A percentile compares a stretch with the other conserved stretches of the same genome.
phyloP scores from a whole-genome alignment of 2,797 vertebrate species.

The Sebastes itinus region DNA sequence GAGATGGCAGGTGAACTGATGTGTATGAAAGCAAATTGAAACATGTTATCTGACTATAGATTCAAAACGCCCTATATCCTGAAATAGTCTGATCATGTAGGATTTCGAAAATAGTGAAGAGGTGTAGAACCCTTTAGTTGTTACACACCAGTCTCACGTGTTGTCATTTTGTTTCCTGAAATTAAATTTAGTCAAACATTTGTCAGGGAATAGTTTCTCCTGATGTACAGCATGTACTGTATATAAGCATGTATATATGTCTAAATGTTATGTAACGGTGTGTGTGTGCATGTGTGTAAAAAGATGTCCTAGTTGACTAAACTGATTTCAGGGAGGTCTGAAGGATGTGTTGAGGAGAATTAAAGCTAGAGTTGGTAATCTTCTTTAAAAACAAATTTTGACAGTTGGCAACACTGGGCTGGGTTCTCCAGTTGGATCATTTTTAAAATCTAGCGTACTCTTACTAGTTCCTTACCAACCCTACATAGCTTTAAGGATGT shows the following conservation, averaged over 20 bases:
- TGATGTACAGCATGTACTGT: not conserved
- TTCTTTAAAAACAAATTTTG: too few species aligned
- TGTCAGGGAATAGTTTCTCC: not conserved
- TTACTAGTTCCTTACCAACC: too few species aligned
- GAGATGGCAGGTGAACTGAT: not conserved
- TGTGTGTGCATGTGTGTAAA: too few species aligned
- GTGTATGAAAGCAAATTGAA: not conserved
- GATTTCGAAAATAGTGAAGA: not conserved
- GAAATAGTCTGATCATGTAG: not conserved
- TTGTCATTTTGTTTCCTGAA: not conserved
- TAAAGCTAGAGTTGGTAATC: too few species aligned
- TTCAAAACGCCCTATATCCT: not conserved
- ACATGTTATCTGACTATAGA: not conserved
- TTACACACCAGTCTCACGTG: too few species aligned
- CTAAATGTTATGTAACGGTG: not conserved
- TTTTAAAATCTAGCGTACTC: too few species aligned
- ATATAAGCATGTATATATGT: not conserved
- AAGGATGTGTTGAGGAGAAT: not conserved
- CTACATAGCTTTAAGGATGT: not conserved
- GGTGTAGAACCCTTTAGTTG: not conserved
- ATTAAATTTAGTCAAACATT: not conserved
- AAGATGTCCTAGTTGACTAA: not conserved
- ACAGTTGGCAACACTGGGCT: too few species aligned
- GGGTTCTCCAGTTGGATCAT: too few species aligned
- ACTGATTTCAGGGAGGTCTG: conserved; percentile 8